Percentiles rank a stretch among this genome's conserved stretches.
Conservation (phyloP, 2,888 invertebrate species). For the Diarsia dahlii region DNA sequence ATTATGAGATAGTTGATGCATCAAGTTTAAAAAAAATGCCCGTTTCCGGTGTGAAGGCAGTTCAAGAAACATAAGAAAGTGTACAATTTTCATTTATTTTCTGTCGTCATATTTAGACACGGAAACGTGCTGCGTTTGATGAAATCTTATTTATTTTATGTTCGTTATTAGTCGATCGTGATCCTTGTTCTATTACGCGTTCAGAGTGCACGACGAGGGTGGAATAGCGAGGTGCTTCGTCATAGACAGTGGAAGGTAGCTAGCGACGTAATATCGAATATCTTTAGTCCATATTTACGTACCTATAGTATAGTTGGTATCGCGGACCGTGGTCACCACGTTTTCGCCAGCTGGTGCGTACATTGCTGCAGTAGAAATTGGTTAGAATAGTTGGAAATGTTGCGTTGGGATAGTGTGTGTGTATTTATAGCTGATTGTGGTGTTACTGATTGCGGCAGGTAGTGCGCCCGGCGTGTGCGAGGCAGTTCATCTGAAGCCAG, state of each 20-base stretch:
- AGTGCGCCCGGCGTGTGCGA: constrained; percentile 85
- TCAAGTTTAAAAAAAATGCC: constrained; percentile 83
- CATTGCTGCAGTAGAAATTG: constrained; percentile 82
- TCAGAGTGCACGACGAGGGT: constrained; percentile 74
- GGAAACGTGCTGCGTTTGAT: constrained; percentile 84
- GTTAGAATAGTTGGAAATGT: constrained; percentile 76
- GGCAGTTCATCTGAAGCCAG: constrained; percentile 74
- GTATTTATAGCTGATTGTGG: constrained; percentile 69
- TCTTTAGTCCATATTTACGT: constrained; percentile 85
- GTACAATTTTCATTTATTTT: constrained; percentile 89
- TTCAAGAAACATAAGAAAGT: constrained; percentile 89
- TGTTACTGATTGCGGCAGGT: constrained; percentile 84
- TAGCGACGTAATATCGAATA: constrained; percentile 85
- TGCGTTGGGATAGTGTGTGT: constrained; percentile 67
- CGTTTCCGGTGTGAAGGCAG: constrained; percentile 89
- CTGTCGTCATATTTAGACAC: constrained; percentile 87
- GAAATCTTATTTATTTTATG: constrained; percentile 84
- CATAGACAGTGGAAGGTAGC: constrained; percentile 87
- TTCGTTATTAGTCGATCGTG: constrained; percentile 77
- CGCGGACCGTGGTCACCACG: constrained; percentile 85
- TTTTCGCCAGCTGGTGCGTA: constrained; percentile 90
- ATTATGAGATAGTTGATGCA: constrained; percentile 77
- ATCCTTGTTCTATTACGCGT: constrained; percentile 77
- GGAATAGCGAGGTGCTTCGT: constrained; percentile 83
- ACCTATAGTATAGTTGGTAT: constrained; percentile 76